A percentile compares a stretch with the other conserved stretches of the same genome.
Conservation (phyloP, 2,797 vertebrate genomes). For the Oceanodroma leucorhoa region DNA sequence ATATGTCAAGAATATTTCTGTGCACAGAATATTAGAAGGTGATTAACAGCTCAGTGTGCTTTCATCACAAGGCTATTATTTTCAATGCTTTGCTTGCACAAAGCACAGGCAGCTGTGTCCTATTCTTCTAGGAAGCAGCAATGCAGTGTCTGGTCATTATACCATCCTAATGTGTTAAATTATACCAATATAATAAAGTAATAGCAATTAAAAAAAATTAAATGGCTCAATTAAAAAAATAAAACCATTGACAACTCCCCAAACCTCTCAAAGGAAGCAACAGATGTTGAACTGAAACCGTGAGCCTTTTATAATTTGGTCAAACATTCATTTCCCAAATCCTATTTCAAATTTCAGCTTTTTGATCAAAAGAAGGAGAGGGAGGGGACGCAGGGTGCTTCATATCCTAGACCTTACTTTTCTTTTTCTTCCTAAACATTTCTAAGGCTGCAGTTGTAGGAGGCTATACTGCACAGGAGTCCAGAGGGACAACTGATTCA, state of each 20-base stretch:
- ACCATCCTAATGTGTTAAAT: slow-evolving; percentile 1
- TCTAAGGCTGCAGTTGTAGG: neutral
- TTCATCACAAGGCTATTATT: slow-evolving; percentile 57
- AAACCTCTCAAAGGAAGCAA: slow-evolving; percentile 1
- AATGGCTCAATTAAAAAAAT: neutral
- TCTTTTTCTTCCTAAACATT: neutral
- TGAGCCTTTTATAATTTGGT: neutral
- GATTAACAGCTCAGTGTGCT: slow-evolving; percentile 39
- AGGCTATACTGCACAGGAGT: neutral
- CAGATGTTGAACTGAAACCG: neutral
- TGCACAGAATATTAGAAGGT: slow-evolving; percentile 34
- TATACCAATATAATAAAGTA: slow-evolving; percentile 39
- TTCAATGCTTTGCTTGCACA: slow-evolving; percentile 20
- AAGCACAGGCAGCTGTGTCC: slow-evolving; percentile 57
- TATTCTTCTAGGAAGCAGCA: slow-evolving; percentile 33
- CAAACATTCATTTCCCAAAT: neutral
- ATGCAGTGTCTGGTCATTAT: slow-evolving; percentile 26
- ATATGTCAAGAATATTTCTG: slow-evolving; percentile 34
- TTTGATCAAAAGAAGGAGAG: neutral
- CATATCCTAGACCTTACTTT: neutral
- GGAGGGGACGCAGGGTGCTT: neutral
- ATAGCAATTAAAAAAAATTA: neutral
- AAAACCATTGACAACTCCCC: neutral
- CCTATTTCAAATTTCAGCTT: neutral
- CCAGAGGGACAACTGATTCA: neutral